phyloP scores from a whole-genome alignment of 1,140 invertebrate genomes.

The Dysdera silvatica region DNA sequence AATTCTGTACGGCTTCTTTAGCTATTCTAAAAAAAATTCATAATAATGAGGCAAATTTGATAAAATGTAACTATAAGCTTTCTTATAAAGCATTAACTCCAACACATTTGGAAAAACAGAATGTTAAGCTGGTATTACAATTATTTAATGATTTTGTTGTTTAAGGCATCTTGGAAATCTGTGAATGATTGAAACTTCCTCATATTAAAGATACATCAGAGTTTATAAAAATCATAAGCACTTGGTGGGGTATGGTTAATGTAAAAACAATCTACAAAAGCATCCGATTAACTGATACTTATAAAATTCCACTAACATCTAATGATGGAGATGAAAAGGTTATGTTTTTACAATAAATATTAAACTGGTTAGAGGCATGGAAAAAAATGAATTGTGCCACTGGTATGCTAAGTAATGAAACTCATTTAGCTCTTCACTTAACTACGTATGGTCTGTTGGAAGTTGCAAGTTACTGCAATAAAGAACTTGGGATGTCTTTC shows the following conservation, averaged over 20 bases:
- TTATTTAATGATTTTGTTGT: background rate
- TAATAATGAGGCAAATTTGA: no score
- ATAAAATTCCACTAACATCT: background rate
- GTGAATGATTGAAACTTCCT: background rate
- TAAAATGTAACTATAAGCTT: conserved; percentile 1
- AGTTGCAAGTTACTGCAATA: no score
- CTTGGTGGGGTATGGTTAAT: background rate
- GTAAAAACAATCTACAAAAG: background rate
- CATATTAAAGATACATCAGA: background rate
- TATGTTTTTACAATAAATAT: background rate
- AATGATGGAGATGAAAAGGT: background rate
- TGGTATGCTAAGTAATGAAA: no score
- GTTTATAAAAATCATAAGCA: background rate
- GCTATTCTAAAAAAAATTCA: background rate
- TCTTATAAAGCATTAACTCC: background rate
- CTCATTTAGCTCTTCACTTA: no score
- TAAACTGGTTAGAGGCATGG: no score
- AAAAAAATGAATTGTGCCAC: no score
- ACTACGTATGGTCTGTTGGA: no score
- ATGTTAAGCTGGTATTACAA: conserved; percentile 1
- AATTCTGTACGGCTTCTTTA: background rate
- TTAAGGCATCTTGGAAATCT: background rate
- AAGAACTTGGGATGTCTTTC: no score
- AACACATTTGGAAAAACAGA: background rate
- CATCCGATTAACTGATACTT: background rate